These are phyloP conservation scores for Pteria penguin DNA, from an alignment of 2,888 invertebrate species.

Conservation along the genomic window DNA sequence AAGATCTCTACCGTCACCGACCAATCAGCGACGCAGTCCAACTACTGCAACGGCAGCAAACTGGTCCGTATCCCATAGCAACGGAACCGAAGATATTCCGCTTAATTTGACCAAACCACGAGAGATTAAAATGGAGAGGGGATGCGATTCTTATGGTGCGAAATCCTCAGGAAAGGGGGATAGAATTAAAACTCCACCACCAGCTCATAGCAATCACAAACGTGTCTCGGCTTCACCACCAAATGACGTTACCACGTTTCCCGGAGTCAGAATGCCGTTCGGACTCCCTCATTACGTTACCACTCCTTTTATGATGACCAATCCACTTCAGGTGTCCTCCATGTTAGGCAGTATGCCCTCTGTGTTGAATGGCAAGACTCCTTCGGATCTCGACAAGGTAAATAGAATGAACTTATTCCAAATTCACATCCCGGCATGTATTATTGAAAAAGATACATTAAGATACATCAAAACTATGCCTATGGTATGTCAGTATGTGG, in stretches of 20 bases:
- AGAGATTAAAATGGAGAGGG: constrained; percentile 51
- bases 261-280: constrained; percentile 63
- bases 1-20: constrained; percentile 55
- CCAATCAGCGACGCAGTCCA: constrained; percentile 53
- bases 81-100: constrained; percentile 85
- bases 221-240: constrained; percentile 73
- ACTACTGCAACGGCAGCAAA: constrained; percentile 39
- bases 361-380: constrained; percentile 65
- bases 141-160: constrained; percentile 26
- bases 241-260: constrained; percentile 52
- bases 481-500: too few species aligned
- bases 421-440: too few species aligned
- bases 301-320: constrained; percentile 68
- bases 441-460: not conserved
- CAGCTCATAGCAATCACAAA: constrained; percentile 71
- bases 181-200: constrained; percentile 66
- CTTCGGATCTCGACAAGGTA: constrained; percentile 68
- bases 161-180: constrained; percentile 30
- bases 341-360: constrained; percentile 63
- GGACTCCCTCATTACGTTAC: constrained; percentile 70
- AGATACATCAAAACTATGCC: too few species aligned
- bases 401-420: not conserved
- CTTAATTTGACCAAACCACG: constrained; percentile 94
- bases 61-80: constrained; percentile 35
- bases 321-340: constrained; percentile 60